Evolutionary conservation across 1,140 invertebrate genomes (phyloP), one percentile per base, ranked within the genome.

Genomic region (Liolophura sinensis): DNA sequence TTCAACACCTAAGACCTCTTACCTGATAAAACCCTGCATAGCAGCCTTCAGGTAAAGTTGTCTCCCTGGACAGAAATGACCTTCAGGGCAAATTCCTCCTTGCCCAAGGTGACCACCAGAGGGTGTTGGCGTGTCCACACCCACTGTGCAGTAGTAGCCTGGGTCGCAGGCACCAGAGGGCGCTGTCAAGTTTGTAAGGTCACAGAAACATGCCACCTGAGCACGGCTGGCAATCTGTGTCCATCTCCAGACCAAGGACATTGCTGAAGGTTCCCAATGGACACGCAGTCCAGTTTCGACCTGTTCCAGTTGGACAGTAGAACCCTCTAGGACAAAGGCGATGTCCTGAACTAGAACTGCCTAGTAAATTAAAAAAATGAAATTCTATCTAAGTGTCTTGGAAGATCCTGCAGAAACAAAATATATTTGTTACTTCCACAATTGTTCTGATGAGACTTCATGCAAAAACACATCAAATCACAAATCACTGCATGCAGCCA

Each of bases 211-310:
- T 68, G 47, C 80, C 80, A 16, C 75, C 77, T n/a, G 70, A 66
- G 69, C 81, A 82, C 51, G 74, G 70, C 62, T 71, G 71, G 61
- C 81, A 82, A 27, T 80, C 73, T 14, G 65, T 66, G 11, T 49
- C 64, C 48, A 69, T 66, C 20, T 65, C 40, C 12, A 83, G 73
- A 12, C 80, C 80, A 5, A 75, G 69, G 14, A 71, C 57, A 62
- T 79, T 76, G 65, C 78, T 82, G 71, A 69, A 82, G 9, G 78
- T 82, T 9, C 81, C 81, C 0, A 69, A 65, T n/a, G 78, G 78
- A 65, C 81, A 82, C 20, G 74, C 71, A 12, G 77, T 72, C 73
- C 76, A 77, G 69, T 82, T 79, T 5, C 72, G 69, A 22, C 81
- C 79, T 56, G 79, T 79, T 40, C 76, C 78, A 47, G 68, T 67